These are phyloP conservation scores for Antennarius striatus DNA, from an alignment of 2,113 vertebrate species.

Conservation along the genomic window DNA sequence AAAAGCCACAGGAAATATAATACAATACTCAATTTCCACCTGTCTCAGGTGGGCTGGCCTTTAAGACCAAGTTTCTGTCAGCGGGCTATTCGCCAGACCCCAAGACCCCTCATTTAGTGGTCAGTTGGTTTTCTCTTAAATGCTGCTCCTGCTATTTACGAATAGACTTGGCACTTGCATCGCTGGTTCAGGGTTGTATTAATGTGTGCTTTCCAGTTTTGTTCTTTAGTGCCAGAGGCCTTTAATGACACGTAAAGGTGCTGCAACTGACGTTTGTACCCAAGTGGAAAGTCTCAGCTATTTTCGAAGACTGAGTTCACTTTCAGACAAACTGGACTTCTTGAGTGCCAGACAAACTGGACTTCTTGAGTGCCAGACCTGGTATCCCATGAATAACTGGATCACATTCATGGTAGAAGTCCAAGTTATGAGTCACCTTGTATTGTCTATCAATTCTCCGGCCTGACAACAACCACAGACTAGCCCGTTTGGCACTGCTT, in stretches of 20 bases:
- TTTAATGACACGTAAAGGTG: constrained; percentile 63
- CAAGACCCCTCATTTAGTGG: constrained; percentile 60
- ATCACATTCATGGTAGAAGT: constrained; percentile 26
- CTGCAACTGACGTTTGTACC: constrained; percentile 42
- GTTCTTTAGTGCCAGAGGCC: constrained; percentile 32
- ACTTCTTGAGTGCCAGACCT: constrained; percentile 35
- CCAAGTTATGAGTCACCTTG: constrained; percentile 38
- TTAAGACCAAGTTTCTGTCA: constrained; percentile 72
- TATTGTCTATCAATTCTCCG: constrained; percentile 36
- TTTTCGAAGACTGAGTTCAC: constrained; percentile 61
- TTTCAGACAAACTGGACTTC: constrained; percentile 47
- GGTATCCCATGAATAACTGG: constrained; percentile 45
- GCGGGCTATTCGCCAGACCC: constrained; percentile 52
- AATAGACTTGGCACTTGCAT: constrained; percentile 61
- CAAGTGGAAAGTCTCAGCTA: constrained; percentile 51
- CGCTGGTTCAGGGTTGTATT: constrained; percentile 50
- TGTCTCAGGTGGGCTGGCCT: constrained; percentile 67
- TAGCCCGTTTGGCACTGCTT: constrained; percentile 13
- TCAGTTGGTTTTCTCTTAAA: constrained; percentile 57
- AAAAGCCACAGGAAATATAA: constrained; percentile 76
- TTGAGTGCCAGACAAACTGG: constrained; percentile 40
- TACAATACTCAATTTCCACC: constrained; percentile 77
- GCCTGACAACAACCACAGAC: constrained; percentile 21
- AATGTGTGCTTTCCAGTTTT: constrained; percentile 49
- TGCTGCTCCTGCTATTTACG: constrained; percentile 63